A percentile compares a stretch with the other conserved stretches of the same genome.
Conservation (phyloP, 2,797 vertebrate species). For the Prionace glauca region DNA sequence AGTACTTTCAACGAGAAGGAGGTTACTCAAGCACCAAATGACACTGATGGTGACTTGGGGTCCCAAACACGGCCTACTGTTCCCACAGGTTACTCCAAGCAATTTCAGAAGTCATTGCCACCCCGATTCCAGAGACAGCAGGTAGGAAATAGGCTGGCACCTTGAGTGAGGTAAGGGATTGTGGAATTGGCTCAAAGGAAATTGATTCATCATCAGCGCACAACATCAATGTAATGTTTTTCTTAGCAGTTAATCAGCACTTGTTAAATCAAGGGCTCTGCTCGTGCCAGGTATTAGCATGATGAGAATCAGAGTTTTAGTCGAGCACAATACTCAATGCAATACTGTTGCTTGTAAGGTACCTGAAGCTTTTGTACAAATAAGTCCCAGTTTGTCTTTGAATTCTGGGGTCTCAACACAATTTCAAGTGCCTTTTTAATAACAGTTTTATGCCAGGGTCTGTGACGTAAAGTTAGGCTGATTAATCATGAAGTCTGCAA, state of each 20-base stretch:
- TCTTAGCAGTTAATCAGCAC: not conserved
- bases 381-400: not conserved
- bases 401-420: not conserved
- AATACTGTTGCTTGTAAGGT: not conserved
- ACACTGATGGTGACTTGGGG: slow-evolving; percentile 75
- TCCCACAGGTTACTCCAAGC: slow-evolving; percentile 91
- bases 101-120: slow-evolving; percentile 95
- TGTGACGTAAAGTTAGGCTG: too few species aligned
- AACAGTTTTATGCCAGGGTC: not conserved
- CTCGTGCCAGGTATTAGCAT: not conserved
- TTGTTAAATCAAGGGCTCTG: not conserved
- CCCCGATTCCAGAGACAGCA: slow-evolving; percentile 96
- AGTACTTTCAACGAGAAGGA: slow-evolving; percentile 60
- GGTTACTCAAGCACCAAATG: slow-evolving; percentile 49
- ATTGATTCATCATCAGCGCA: not conserved
- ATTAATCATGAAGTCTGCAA: not conserved
- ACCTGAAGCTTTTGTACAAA: not conserved
- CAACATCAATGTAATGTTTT: not conserved
- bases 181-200: not conserved
- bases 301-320: not conserved
- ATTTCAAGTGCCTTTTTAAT: not conserved
- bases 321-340: too few species aligned
- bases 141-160: slow-evolving; percentile 55
- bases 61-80: slow-evolving; percentile 78
- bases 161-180: not conserved